Percentiles rank a stretch among this genome's conserved stretches.
phyloP scores from a whole-genome alignment of 53 echinoderm and acorn worm genomes.

The Mesocentrotus franciscanus region DNA sequence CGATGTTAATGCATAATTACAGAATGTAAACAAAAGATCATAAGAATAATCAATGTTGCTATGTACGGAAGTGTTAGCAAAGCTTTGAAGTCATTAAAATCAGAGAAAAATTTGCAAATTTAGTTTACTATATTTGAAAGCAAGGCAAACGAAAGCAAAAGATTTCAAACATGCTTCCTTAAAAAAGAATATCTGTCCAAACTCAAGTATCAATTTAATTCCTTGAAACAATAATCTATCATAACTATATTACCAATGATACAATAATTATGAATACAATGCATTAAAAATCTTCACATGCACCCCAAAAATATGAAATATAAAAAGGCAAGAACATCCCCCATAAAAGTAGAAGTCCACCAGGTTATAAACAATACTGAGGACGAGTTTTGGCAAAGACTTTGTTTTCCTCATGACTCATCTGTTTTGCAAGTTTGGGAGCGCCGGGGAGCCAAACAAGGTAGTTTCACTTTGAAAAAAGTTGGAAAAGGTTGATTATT shows the following conservation, averaged over 20 bases:
- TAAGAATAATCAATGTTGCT: neutral
- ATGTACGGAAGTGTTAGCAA: neutral
- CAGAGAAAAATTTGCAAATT: neutral
- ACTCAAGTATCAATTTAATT: neutral
- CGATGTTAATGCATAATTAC: too few relatives aligned
- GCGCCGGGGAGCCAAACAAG: neutral
- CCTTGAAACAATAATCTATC: neutral
- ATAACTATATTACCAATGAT: neutral
- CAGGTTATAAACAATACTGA: neutral
- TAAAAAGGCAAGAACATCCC: neutral
- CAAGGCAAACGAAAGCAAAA: neutral
- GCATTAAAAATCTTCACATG: neutral
- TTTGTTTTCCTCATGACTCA: conserved; percentile 16
- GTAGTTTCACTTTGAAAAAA: neutral
- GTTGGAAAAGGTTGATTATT: neutral
- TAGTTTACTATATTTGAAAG: conserved; percentile 31
- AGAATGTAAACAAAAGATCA: neutral
- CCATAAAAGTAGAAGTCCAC: neutral
- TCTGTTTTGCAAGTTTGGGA: neutral
- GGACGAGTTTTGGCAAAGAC: neutral
- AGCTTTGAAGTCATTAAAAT: neutral
- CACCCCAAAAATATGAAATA: neutral
- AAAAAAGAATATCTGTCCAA: neutral
- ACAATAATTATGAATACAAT: neutral
- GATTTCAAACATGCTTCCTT: neutral